phyloP scores from a whole-genome alignment of 1,140 invertebrate genomes.

The Mamestra configurata region DNA sequence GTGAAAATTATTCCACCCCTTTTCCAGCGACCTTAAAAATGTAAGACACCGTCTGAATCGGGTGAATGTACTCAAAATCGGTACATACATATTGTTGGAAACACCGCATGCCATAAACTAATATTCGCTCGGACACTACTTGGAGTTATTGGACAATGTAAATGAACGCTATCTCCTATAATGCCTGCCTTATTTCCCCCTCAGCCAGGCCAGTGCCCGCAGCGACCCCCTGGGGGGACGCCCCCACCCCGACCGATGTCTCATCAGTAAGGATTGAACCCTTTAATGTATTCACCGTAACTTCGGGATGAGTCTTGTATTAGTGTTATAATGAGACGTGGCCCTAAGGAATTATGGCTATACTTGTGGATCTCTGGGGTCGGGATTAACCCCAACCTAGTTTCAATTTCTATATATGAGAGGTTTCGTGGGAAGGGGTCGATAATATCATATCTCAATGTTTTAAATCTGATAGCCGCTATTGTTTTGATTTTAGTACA shows the following conservation, averaged over 20 bases:
- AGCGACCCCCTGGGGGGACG: conserved; percentile 70
- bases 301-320: conserved; percentile 87
- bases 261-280: conserved; percentile 88
- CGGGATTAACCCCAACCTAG: conserved; percentile 80
- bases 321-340: conserved; percentile 88
- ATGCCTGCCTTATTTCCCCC: conserved; percentile 85
- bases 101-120: conserved; percentile 83
- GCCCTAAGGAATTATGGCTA: conserved; percentile 87
- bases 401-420: conserved; percentile 83
- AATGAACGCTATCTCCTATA: conserved; percentile 87
- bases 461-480: conserved; percentile 45
- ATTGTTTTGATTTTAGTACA: conserved; percentile 51
- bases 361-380: conserved; percentile 79
- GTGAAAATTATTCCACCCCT: conserved; percentile 77
- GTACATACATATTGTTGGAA: conserved; percentile 60
- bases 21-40: conserved; percentile 58
- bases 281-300: conserved; percentile 88
- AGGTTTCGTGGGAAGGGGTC: conserved; percentile 68
- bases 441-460: conserved; percentile 65
- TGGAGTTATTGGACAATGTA: conserved; percentile 88
- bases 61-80: conserved; percentile 51
- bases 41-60: conserved; percentile 54
- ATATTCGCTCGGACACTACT: conserved; percentile 87
- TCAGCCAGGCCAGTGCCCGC: conserved; percentile 78
- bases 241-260: conserved; percentile 79